phyloP scores from a whole-genome alignment of 2,888 invertebrate species.

The Tipula unca region DNA sequence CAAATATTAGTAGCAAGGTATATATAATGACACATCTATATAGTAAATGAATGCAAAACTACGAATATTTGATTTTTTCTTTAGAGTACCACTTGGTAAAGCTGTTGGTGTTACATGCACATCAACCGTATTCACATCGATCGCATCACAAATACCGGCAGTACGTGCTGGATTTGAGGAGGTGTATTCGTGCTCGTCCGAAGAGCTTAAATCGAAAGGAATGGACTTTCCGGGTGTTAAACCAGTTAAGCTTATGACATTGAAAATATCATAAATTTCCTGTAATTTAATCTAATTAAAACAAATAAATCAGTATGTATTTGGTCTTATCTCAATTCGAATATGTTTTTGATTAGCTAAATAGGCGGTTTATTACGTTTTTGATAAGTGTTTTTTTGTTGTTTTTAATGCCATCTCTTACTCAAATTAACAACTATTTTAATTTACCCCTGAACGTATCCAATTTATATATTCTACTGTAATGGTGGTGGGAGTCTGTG shows the following conservation, averaged over 20 bases:
- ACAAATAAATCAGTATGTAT: too few relatives aligned
- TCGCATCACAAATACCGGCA: slow-evolving; percentile 20
- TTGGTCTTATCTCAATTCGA: too few relatives aligned
- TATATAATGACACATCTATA: not conserved
- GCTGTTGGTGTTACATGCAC: slow-evolving; percentile 40
- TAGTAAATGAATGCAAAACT: too few relatives aligned
- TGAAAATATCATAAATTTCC: not conserved
- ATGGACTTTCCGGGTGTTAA: not conserved
- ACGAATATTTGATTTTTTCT: not conserved
- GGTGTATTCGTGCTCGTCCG: not conserved
- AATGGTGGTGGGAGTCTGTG: too few relatives aligned
- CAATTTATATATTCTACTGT: too few relatives aligned
- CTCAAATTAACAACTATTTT: too few relatives aligned
- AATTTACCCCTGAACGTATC: too few relatives aligned
- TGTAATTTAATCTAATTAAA: not conserved
- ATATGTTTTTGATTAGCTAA: too few relatives aligned
- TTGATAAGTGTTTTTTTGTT: too few relatives aligned
- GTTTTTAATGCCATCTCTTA: too few relatives aligned
- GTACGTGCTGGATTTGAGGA: not conserved
- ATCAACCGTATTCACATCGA: slow-evolving; percentile 20
- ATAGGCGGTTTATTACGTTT: too few relatives aligned
- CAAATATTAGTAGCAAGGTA: slow-evolving; percentile 38
- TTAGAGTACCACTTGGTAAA: slow-evolving; percentile 42
- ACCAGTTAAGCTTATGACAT: not conserved
- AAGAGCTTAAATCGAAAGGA: not conserved